phyloP scores from a whole-genome alignment of 2,888 invertebrate genomes.

The Ormyrus rosae region DNA sequence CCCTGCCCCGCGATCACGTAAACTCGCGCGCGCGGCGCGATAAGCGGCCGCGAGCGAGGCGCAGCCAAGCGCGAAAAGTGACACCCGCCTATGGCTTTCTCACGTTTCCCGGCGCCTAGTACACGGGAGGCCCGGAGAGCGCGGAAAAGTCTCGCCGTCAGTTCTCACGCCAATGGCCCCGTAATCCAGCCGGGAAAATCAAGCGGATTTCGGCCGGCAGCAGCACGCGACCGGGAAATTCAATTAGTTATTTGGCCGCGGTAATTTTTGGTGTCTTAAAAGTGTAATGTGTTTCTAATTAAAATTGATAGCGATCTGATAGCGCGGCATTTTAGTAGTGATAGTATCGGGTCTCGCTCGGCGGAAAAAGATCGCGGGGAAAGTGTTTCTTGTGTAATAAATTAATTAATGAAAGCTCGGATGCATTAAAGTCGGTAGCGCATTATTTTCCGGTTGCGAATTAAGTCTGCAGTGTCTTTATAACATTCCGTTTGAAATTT shows the following conservation, averaged over 20 bases:
- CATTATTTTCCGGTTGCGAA: too few relatives aligned
- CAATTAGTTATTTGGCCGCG: too few relatives aligned
- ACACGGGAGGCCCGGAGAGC: background rate
- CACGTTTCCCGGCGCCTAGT: conserved; percentile 40
- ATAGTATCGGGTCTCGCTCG: too few relatives aligned
- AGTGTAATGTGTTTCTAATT: too few relatives aligned
- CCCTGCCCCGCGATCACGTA: conserved; percentile 37
- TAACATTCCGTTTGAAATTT: too few relatives aligned
- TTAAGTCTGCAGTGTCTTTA: too few relatives aligned
- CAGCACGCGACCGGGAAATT: background rate
- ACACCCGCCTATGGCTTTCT: conserved; percentile 53
- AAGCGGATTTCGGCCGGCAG: conserved; percentile 15
- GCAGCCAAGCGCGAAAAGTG: conserved; percentile 58
- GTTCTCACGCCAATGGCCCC: conserved; percentile 51
- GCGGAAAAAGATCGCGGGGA: too few relatives aligned
- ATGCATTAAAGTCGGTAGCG: too few relatives aligned
- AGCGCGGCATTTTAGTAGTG: background rate
- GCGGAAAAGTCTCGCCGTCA: background rate
- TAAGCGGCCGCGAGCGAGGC: conserved; percentile 26
- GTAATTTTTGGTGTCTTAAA: too few relatives aligned
- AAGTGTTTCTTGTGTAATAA: too few relatives aligned
- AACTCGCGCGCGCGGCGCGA: conserved; percentile 46
- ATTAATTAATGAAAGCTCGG: too few relatives aligned
- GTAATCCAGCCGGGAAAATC: background rate
- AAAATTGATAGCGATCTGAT: too few relatives aligned